Base-by-base conservation (phyloP, 64 coral and sea anemone species). In the Acropora yongei region DNA sequence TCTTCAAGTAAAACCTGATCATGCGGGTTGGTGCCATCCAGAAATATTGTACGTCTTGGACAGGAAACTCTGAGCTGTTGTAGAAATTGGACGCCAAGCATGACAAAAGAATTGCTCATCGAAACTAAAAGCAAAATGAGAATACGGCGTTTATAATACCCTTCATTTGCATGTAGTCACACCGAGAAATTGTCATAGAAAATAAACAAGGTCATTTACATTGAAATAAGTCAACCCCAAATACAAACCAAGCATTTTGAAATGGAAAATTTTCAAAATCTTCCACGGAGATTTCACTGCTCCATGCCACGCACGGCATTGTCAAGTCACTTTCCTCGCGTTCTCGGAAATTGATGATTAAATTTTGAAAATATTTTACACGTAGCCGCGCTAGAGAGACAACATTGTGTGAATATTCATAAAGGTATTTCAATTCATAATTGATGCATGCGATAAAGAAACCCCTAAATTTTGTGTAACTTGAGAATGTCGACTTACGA, bases 401-500 rank as follows among this genome's bases (percentile, higher is more conserved):
- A 81, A 60, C n/a, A 61, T 18, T 55, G 39, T 41, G 30, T 81
- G 80, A 83, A 83, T 83, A 83, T 83, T 83, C 57, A 83, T 68
- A 16, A 9, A 18, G 80, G 43, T 41, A 30, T 30, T 30, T 30
- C 30, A 30, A 30, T 30, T 30, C 30, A 30, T 30, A 39, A 61
- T 49, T 53, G 41, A 42, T 41, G 58, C 17, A 40, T 57, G 57
- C 11, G 79, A 82, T 44, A 82, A 82, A 12, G n/a, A 63, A 58
- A 30, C 30, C 30, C 30, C 30, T 30, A 55, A 55, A 10, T 55
- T 55, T 1, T 55, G 51, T 55, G 3, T 55, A 55, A 5, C 5
- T 55, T 55, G 10, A 55, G 51, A 0, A 53, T 53, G 8, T 5
- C 3, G 50, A 55, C 10, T 7, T 7, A 55, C 10, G 30, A 30